Evolutionary conservation across 2,797 vertebrate genomes (phyloP), one percentile per base, ranked within the genome.

Genomic region (Valencia hispanica): DNA sequence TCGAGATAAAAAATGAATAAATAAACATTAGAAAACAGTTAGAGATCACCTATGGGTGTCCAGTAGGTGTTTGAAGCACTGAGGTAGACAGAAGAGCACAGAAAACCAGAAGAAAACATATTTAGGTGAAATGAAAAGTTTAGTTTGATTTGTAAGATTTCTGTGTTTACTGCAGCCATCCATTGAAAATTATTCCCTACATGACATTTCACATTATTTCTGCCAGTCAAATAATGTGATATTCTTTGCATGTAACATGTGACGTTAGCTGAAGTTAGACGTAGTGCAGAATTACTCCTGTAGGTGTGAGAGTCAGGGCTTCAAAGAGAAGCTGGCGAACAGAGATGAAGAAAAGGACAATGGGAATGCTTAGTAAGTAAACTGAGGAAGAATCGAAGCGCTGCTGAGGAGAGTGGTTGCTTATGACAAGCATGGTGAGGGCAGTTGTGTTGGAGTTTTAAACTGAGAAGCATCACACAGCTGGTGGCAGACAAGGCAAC

Each of bases 41-140:
- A 85, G 89, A 81, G 89, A 91, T 88, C 94, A 94, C 92, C 94
- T 94, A 94, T 94, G 87, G 88, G 87, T 45, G 50, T 85, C 87
- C 92, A 88, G 86, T 93, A 94, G 93, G 92, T 93, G 93, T 86
- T 91, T 85, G 84, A 92, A 91, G 89, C 55, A 25, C 48, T 81
- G 77, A 86, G 74, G 77, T 68, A 84, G 75, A 91, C 80, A 84
- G 68, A 83, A 51, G 75, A 87, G 83, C 84, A 90, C 81, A 89
- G 71, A 83, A 72, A 85, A 75, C 32, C 25, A 81, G 45, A 43
- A 86, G 70, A 75, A 77, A 84, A 78, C 74, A 59, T 41, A 74
- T 70, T 68, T 53, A 80, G 71, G 61, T 85, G 45, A 84, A 72
- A 85, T 86, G 39, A 83, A 47, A 79, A 63, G 27, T 75, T 79